phyloP scores from a whole-genome alignment of 2,888 invertebrate species.

The Agriotes lineatus region DNA sequence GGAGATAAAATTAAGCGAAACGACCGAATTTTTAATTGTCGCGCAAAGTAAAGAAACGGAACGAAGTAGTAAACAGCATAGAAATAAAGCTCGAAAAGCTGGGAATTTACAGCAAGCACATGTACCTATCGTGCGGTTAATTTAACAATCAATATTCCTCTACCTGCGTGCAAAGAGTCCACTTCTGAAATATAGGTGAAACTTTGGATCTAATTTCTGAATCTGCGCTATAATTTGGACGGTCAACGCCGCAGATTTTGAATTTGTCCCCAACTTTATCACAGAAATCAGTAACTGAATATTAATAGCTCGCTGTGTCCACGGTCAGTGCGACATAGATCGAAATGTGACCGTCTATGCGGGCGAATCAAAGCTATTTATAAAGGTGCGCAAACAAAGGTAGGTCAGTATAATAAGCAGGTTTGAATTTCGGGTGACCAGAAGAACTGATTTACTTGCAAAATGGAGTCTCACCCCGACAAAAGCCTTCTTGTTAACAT shows the following conservation, averaged over 20 bases:
- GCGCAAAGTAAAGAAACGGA: not conserved
- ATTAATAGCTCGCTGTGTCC: constrained; percentile 41
- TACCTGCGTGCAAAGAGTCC: constrained; percentile 36
- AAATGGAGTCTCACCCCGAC: not conserved
- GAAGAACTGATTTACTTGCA: not conserved
- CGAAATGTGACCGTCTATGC: constrained; percentile 46
- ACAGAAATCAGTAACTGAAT: constrained; percentile 37
- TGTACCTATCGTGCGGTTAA: constrained; percentile 40
- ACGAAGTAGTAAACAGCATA: not conserved
- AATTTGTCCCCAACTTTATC: constrained; percentile 33
- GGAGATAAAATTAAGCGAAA: not conserved
- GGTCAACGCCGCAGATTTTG: constrained; percentile 12
- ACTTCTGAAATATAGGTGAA: constrained; percentile 20
- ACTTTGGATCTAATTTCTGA: constrained; percentile 5
- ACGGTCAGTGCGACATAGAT: constrained; percentile 46
- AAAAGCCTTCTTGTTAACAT: not conserved
- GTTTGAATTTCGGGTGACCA: constrained; percentile 24
- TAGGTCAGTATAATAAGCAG: constrained; percentile 47
- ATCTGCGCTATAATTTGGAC: constrained; percentile 2
- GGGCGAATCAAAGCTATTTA: constrained; percentile 48
- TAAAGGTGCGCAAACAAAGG: constrained; percentile 51
- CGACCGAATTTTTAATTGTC: not conserved
- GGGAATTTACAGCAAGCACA: constrained; percentile 28
- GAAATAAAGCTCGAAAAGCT: constrained; percentile 7
- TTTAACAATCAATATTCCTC: constrained; percentile 39